Evolutionary conservation across 2,113 vertebrate species (phyloP).

Genomic region (Scophthalmus maximus): DNA sequence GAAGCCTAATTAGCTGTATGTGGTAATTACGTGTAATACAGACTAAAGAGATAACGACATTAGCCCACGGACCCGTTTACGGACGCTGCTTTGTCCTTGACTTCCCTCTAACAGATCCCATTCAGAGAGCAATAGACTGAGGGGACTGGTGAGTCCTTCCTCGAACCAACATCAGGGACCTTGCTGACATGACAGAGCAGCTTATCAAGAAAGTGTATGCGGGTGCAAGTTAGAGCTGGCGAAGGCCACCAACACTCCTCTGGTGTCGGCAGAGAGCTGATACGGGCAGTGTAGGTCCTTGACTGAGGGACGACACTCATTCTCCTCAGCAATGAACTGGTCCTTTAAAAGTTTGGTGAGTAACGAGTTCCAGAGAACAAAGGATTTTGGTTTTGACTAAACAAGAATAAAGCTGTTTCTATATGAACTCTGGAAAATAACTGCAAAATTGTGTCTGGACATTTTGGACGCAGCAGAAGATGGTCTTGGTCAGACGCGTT

Average conservation of each 20-base stretch:
- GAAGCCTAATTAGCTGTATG: conserved; percentile 66
- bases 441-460: no score
- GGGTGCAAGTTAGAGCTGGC: conserved; percentile 42
- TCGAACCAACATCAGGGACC: conserved; percentile 41
- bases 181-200: conserved; percentile 68
- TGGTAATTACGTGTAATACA: conserved; percentile 61
- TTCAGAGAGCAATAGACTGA: conserved; percentile 38
- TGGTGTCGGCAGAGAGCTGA: conserved; percentile 44
- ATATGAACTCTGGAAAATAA: no score
- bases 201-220: conserved; percentile 63
- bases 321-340: not conserved
- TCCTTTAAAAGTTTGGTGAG: not conserved
- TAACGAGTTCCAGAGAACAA: not conserved
- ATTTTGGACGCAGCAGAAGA: no score
- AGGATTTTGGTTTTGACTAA: not conserved
- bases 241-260: conserved; percentile 55
- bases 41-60: conserved; percentile 56
- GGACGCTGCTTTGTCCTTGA: conserved; percentile 54
- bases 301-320: conserved; percentile 32
- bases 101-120: conserved; percentile 39
- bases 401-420: not conserved
- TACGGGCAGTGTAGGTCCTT: conserved; percentile 26
- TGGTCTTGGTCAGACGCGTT: no score
- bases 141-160: conserved; percentile 29
- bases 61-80: conserved; percentile 35